Base-by-base conservation (phyloP, 2,888 invertebrate species). In the Sturmia bella region DNA sequence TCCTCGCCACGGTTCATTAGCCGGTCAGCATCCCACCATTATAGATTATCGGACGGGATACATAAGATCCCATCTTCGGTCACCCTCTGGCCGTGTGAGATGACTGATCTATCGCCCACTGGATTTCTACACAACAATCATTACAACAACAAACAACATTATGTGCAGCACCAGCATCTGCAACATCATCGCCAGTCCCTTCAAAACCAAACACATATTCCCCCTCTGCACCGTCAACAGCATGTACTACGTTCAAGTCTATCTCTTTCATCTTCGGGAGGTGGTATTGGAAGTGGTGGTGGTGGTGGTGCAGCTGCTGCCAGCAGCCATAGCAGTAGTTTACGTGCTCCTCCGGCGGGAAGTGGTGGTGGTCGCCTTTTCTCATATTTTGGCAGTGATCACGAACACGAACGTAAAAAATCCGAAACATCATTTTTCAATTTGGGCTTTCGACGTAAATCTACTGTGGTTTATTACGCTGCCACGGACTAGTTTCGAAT, bases 1-100 rank as follows among this genome's bases (percentile, higher is more conserved):
- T 89, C 95, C 89, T 88, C 91, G 90, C 90, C 89, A 87, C 89
- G 91, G 90, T 88, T 89, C 89, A 87, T 87, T 89, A 89, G 88
- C 89, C 87, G 90, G 90, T 87, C 91, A 90, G 84, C 91, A 89
- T 89, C 91, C 90, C 88, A 90, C 89, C 87, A 89, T 89, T 89
- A 91, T 91, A 86, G 91, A 91, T 82, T 91, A 90, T 90, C 91
- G 91, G 89, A 91, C 91, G 89, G 91, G 91, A 83, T 97, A 97
- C 92, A 97, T 97, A 91, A 94, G 97, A 87, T 97, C 97, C 85
- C 96, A 97, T 92, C 93, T 98, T 87, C 94, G 97, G 86, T 97
- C 97, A 87, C 97, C 97, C 63, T 97, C 97, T 85, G 97, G 97
- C 90, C 94, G 97, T 91, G 97, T 97, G 91, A 94, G 97, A 94